Base-by-base conservation (phyloP, 2,113 vertebrate genomes). In the Meleagris gallopavo region DNA sequence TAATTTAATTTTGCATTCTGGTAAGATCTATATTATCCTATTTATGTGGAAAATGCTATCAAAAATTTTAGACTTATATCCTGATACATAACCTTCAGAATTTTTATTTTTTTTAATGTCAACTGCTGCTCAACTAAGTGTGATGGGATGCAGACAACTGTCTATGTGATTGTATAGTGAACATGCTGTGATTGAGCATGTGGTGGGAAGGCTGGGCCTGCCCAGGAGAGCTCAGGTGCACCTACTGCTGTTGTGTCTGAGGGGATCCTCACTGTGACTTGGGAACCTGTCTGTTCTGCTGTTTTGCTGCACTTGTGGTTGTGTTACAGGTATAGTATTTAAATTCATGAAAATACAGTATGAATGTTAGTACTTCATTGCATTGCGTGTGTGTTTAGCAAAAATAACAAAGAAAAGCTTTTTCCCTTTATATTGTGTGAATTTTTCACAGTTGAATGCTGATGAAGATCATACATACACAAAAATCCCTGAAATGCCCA, bases 1-100 rank as follows among this genome's bases (percentile, higher is more conserved):
- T 79, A 85, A 91, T 79, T 84, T 74, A 84, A 84, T 93, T 94
- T 89, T 88, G 13, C 27, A 45, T 93, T 94, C 50, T 64, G 24
- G 93, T 45, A 86, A 88, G 79, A 74, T 38, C 8, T 62, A 2
- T 77, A 66, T 80, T 91, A 62, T 79, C 40, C 62, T 52, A 36
- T 62, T 91, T 29, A 81, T 86, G 52, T 43, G 72, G 71, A 94
- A 95, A 93, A 91, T 38, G 13, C 62, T 88, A 91, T 71, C 55
- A 74, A 61, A 95, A 80, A 80, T 91, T 21, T 50, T 76, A 88
- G 72, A 58, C 69, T 8, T 85, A 88, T 89, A 83, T 94, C 55
- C 60, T 85, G 76, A 38, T 52, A 27, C 6, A 8, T 58, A 91
- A 67, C 73, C 29, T 82, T 87, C 74, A 91, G 52, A 78, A 83